These are phyloP conservation scores for Lytechinus variegatus DNA, from an alignment of 35 echinoderm and acorn worm species.

Conservation along the genomic window DNA sequence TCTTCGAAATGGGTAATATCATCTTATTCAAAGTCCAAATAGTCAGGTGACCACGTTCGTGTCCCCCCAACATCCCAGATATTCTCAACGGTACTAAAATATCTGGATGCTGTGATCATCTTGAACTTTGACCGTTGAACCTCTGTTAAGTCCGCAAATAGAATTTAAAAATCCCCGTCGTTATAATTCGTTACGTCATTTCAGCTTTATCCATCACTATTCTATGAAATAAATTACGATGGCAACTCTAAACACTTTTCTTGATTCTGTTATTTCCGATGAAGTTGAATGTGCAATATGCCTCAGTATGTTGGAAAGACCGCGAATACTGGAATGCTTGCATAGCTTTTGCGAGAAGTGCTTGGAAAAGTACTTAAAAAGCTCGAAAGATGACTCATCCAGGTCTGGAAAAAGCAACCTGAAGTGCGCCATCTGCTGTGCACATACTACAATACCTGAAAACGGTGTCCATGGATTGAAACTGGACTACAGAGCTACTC, in stretches of 20 bases:
- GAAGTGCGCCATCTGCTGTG: constrained; percentile 15
- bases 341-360: constrained; percentile 48
- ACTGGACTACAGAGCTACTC: constrained; percentile 6
- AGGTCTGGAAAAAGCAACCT: not conserved
- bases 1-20: no score
- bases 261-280: constrained; percentile 30
- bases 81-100: no score
- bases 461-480: not conserved
- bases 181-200: no score
- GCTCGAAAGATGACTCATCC: not conserved
- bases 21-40: no score
- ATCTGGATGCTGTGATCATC: no score
- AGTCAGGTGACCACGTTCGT: no score
- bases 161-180: no score
- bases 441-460: not conserved
- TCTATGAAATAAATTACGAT: not conserved
- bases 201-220: no score
- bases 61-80: no score
- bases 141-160: no score
- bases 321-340: constrained; percentile 31
- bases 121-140: no score
- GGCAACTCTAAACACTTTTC: not conserved
- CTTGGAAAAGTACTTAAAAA: not conserved
- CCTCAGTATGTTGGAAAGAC: constrained; percentile 22
- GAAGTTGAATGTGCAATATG: constrained; percentile 38